These are phyloP conservation scores for Mantis religiosa DNA, from an alignment of 2,888 invertebrate species.

Conservation along the genomic window DNA sequence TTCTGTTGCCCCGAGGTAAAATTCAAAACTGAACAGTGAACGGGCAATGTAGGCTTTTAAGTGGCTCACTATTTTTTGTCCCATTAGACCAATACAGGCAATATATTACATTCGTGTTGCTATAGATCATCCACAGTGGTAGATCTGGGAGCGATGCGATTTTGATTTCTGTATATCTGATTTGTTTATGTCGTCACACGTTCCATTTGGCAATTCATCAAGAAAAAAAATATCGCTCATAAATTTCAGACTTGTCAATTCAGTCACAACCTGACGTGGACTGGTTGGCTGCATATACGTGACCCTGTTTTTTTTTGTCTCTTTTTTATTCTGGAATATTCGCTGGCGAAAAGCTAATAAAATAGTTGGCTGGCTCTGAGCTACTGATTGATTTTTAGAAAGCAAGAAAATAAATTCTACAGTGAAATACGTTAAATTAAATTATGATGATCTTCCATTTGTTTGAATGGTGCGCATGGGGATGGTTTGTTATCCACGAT, in stretches of 20 bases:
- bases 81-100: neutral
- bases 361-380: too few species aligned
- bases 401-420: too few species aligned
- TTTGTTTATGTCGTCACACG: neutral
- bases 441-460: too few species aligned
- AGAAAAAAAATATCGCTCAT: neutral
- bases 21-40: neutral
- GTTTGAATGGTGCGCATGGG: too few species aligned
- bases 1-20: neutral
- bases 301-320: too few species aligned
- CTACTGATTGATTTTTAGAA: too few species aligned
- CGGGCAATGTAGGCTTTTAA: neutral
- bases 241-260: neutral
- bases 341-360: too few species aligned
- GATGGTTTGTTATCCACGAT: too few species aligned
- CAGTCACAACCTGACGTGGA: neutral
- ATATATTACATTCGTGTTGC: neutral
- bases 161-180: neutral
- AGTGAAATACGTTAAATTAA: too few species aligned
- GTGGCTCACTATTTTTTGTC: neutral
- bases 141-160: neutral
- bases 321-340: neutral
- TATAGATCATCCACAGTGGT: neutral
- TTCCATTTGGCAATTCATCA: neutral
- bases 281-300: neutral